Percentiles rank a stretch among this genome's conserved stretches.
These are phyloP conservation scores for Dermatophagoides farinae DNA, from an alignment of 1,140 invertebrate species.

Conservation along the genomic window DNA sequence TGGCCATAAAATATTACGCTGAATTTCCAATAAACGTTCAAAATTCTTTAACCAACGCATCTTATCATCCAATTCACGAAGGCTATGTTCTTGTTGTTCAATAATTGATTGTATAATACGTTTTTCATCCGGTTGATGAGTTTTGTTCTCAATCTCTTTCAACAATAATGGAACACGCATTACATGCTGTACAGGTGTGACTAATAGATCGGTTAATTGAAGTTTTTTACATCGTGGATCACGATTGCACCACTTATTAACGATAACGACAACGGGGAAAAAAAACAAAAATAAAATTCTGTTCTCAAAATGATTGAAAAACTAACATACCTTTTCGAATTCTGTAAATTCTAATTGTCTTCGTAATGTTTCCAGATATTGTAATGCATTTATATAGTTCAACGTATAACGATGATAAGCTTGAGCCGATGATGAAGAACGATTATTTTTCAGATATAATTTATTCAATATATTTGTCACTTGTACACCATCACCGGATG, in stretches of 20 bases:
- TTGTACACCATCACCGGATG: constrained; percentile 26
- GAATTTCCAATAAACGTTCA: constrained; percentile 44
- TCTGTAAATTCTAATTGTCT: constrained; percentile 37
- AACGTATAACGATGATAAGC: constrained; percentile 40
- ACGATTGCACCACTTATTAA: constrained; percentile 33
- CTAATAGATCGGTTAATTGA: constrained; percentile 41
- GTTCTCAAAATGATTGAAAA: neutral
- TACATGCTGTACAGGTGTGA: constrained; percentile 45
- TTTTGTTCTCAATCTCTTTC: constrained; percentile 37
- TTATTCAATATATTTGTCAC: constrained; percentile 36
- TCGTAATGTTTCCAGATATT: constrained; percentile 37
- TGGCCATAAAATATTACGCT: constrained; percentile 44
- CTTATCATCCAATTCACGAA: constrained; percentile 44
- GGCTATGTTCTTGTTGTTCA: constrained; percentile 38
- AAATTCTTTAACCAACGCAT: constrained; percentile 52
- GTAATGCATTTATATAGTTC: constrained; percentile 40
- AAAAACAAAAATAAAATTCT: neutral
- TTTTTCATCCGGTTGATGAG: constrained; percentile 33
- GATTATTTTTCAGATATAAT: constrained; percentile 35
- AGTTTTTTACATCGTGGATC: constrained; percentile 41
- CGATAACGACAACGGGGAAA: constrained; percentile 14
- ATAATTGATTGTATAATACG: constrained; percentile 34
- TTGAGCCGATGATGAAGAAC: constrained; percentile 28
- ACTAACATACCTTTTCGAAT: constrained; percentile 36
- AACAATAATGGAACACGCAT: constrained; percentile 44